These are phyloP conservation scores for Molossus molossus DNA, from an alignment of 2,797 vertebrate genomes.

Conservation along the genomic window DNA sequence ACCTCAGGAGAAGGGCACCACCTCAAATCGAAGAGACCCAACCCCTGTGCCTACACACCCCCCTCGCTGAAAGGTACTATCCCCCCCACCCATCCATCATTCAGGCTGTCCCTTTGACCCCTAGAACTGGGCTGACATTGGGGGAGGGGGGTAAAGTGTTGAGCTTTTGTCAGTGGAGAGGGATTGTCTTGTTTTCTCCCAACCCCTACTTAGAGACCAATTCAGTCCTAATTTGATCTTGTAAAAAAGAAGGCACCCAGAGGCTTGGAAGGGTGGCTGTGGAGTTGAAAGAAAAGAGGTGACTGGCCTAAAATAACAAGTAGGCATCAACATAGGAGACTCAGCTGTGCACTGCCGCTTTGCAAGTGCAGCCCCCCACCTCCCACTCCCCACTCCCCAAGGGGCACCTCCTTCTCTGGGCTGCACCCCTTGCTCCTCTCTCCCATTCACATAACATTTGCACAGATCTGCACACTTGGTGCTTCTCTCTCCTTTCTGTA, in stretches of 20 bases:
- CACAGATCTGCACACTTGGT: not conserved
- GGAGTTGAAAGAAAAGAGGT: not conserved
- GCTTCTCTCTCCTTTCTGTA: not conserved
- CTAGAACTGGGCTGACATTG: not conserved
- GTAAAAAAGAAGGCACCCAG: not conserved
- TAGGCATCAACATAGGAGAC: not conserved
- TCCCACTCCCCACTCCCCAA: not conserved
- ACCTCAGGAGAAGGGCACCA: slow-evolving; percentile 96
- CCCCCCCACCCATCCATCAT: no score
- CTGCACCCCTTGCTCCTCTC: not conserved
- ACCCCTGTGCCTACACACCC: slow-evolving; percentile 95
- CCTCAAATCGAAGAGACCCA: slow-evolving; percentile 96
- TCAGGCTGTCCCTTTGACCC: not conserved
- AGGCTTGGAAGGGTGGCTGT: not conserved
- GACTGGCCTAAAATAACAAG: not conserved
- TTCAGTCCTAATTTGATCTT: not conserved
- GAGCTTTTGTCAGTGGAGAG: not conserved
- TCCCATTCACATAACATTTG: not conserved
- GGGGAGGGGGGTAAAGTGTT: not conserved
- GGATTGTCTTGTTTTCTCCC: not conserved
- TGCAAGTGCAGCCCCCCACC: not conserved
- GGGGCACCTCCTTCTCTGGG: not conserved
- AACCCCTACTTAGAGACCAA: not conserved
- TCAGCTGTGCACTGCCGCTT: not conserved
- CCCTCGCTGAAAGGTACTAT: slow-evolving; percentile 97